Evolutionary conservation across 2,888 invertebrate species (phyloP).

Genomic region (Melieria omissa): DNA sequence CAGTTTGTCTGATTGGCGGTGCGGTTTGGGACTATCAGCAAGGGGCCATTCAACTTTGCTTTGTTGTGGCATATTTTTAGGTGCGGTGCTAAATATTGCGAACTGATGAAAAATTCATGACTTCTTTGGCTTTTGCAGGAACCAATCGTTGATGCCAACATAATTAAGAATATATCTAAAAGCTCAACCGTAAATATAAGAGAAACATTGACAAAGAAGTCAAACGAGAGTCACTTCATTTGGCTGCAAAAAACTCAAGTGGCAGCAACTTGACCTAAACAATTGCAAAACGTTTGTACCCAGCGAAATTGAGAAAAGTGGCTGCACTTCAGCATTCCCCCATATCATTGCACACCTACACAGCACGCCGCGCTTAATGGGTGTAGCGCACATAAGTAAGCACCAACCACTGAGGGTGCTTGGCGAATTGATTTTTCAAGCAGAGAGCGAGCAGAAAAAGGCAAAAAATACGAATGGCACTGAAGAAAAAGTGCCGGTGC

Average conservation of each 20-base stretch:
- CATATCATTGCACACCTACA: no score
- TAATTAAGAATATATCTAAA: neutral
- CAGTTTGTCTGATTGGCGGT: no score
- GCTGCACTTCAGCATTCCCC: no score
- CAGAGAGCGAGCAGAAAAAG: no score
- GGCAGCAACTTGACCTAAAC: neutral
- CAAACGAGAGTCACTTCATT: neutral
- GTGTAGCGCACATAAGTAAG: no score
- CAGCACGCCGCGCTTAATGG: no score
- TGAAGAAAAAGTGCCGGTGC: no score
- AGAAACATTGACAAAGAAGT: neutral
- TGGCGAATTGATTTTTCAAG: no score
- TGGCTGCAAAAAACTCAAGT: neutral
- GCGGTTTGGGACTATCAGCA: neutral
- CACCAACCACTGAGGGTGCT: no score
- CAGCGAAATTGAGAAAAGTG: no score
- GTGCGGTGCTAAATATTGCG: neutral
- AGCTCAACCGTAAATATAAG: neutral
- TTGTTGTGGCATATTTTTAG: constrained; percentile 7
- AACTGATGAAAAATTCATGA: neutral
- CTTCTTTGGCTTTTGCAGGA: neutral
- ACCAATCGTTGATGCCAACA: neutral
- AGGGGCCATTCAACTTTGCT: constrained; percentile 6
- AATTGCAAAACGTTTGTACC: neutral
- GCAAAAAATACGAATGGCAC: no score